Conservation (phyloP, 2,888 invertebrate species). For the Labia minor region DNA sequence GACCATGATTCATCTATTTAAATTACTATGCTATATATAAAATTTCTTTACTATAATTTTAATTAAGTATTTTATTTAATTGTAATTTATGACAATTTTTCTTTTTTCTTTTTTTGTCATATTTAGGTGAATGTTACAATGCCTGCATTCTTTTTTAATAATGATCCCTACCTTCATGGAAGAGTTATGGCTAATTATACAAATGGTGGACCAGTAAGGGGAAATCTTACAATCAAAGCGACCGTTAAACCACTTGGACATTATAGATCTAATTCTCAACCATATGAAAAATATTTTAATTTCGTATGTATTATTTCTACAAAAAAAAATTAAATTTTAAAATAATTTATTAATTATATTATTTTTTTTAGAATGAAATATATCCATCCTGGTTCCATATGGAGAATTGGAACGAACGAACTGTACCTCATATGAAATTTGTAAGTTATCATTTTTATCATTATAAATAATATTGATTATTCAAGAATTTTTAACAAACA, state of each 20-base stretch:
- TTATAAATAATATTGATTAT: too few species aligned
- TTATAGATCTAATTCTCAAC: constrained; percentile 20
- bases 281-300: constrained; percentile 58
- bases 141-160: constrained; percentile 86
- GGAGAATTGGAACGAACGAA: not conserved
- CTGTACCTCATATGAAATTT: constrained; percentile 60
- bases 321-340: too few species aligned
- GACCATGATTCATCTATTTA: too few species aligned
- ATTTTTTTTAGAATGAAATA: constrained; percentile 53
- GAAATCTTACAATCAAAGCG: constrained; percentile 78
- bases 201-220: constrained; percentile 79
- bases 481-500: too few species aligned
- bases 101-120: not conserved
- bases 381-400: constrained; percentile 65
- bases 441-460: constrained; percentile 43
- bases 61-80: too few species aligned
- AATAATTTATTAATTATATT: constrained; percentile 23
- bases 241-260: constrained; percentile 54
- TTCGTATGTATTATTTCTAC: constrained; percentile 56
- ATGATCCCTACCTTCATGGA: constrained; percentile 72
- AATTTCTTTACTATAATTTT: too few species aligned
- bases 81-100: too few species aligned
- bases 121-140: constrained; percentile 83
- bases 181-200: constrained; percentile 91
- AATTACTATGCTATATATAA: too few species aligned